Base-by-base conservation (phyloP, 2,888 invertebrate genomes). In the Nysson spinosus region DNA sequence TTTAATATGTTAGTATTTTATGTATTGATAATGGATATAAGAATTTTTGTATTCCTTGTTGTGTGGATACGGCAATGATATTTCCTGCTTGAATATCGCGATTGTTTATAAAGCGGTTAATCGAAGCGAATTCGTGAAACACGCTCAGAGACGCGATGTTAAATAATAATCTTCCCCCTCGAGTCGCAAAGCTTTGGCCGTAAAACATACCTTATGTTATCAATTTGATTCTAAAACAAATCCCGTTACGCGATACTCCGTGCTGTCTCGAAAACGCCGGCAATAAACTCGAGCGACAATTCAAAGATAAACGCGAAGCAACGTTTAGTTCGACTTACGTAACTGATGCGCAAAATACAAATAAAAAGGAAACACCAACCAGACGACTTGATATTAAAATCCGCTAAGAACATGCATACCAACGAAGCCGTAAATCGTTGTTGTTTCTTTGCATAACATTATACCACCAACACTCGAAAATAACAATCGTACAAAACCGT, bases 201-300 rank as follows among this genome's bases (percentile, higher is more conserved):
- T 7, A 11, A 26, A 43, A n/a, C 14, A 6, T 43, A 11, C 14
- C 3, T 28, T 9, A 20, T 24, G 40, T 55, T 55, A 51, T 51
- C 65, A 49, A 6, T 37, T 19, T 42, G 64, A 32, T 57, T 37
- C 34, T 50, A 22, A n/a, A 7, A 12, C 51, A 22, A 54, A 44
- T 55, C 50, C 44, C 46, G 44, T 37, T 34, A 42, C 12, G 35
- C 19, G 46, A 28, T 46, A 30, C 16, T 9, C 3, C 46, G 11
- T 37, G 39, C 22, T 24, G 24, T n/a, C 17, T 40, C 61, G 51
- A 42, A 62, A 56, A 47, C 46, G 50, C 42, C 22, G 50, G 32
- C 56, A 47, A 51, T 47, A 66, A 66, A 51, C 54, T 55, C 20
- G 39, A 19, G 1, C 44, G 55, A 44, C 47, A 56, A 66, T 42